Conservation (phyloP, 2,113 vertebrate genomes). For the Pitta sordida region DNA sequence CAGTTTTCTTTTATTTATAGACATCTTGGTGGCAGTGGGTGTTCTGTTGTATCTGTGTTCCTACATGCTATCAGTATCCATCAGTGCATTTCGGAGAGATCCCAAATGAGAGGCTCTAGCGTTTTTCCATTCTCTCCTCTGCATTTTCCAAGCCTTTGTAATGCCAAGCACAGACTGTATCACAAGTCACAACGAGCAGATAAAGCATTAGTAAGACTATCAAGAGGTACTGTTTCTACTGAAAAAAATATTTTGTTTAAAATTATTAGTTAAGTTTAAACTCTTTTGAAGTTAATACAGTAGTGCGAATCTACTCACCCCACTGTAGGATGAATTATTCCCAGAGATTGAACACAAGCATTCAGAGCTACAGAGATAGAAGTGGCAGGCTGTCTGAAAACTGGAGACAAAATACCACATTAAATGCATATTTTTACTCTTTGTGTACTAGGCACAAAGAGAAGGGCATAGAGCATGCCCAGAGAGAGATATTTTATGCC, state of each 20-base stretch:
- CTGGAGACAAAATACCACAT: background rate
- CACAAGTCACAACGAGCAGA: background rate
- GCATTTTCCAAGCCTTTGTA: background rate
- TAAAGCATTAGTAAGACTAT: background rate
- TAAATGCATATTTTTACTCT: background rate
- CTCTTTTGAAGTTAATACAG: background rate
- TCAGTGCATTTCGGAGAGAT: background rate
- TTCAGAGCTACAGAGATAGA: background rate
- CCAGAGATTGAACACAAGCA: background rate
- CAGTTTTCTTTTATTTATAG: background rate
- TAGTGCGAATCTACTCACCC: background rate
- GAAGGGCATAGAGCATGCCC: background rate
- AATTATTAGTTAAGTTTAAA: background rate
- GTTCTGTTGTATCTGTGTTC: background rate
- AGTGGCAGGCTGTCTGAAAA: background rate
- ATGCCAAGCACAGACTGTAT: background rate
- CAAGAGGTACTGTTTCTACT: background rate
- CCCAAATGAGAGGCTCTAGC: background rate
- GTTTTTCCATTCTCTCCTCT: background rate
- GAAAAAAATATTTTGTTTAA: background rate
- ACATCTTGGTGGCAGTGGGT: background rate
- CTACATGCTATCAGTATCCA: background rate
- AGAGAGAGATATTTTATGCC: background rate
- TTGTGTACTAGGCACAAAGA: background rate
- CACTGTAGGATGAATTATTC: background rate